Conservation (phyloP, 2,113 vertebrate species). For the Ictalurus punctatus region DNA sequence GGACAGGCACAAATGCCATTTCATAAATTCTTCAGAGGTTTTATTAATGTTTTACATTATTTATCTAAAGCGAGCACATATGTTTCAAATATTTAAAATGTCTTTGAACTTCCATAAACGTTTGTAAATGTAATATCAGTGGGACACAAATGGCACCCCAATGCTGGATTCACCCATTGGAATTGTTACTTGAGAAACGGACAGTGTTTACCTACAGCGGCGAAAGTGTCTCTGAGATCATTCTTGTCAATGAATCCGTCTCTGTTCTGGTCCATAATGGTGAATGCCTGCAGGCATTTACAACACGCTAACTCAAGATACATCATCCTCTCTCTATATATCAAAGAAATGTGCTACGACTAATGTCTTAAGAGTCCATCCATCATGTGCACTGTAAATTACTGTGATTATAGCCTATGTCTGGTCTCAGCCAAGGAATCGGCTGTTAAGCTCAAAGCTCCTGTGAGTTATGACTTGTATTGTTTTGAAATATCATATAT, state of each 20-base stretch:
- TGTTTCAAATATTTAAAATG: background rate
- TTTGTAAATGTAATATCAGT: background rate
- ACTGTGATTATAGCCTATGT: background rate
- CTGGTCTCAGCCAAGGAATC: slow-evolving; percentile 22
- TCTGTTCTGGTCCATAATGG: slow-evolving; percentile 93
- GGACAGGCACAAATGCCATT: background rate
- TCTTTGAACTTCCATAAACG: background rate
- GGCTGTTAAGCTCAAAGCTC: slow-evolving; percentile 19
- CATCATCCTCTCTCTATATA: slow-evolving; percentile 29
- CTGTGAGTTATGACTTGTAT: slow-evolving; percentile 35
- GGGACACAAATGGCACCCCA: background rate
- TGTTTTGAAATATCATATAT: background rate
- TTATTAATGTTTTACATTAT: background rate
- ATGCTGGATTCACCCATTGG: background rate
- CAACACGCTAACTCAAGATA: slow-evolving; percentile 25
- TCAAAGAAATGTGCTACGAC: slow-evolving; percentile 33
- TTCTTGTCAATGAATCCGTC: slow-evolving; percentile 88
- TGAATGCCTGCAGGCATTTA: slow-evolving; percentile 77
- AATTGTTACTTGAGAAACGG: background rate
- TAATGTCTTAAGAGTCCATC: slow-evolving; percentile 35
- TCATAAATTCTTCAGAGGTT: background rate
- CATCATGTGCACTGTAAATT: slow-evolving; percentile 28
- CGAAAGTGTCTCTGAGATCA: slow-evolving; percentile 82
- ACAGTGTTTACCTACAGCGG: slow-evolving; percentile 75
- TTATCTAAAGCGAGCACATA: background rate